Percentiles rank a stretch among this genome's conserved stretches.
Evolutionary conservation across 1,140 invertebrate genomes (phyloP).

Genomic region (Acromyrmex echinatior): DNA sequence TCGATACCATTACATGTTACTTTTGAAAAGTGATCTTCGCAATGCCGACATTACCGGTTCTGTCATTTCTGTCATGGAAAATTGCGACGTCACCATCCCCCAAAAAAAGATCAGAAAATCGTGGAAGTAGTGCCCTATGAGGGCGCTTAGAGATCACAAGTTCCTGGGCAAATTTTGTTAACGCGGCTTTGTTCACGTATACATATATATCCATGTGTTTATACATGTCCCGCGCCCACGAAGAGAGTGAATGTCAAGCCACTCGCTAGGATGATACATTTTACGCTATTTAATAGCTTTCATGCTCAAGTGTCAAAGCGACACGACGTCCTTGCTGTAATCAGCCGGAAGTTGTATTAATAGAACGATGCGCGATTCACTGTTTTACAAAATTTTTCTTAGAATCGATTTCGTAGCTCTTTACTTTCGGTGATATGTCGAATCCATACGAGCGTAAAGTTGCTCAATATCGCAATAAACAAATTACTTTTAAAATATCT

Average conservation of each 20-base stretch:
- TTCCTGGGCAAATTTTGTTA: too few relatives aligned
- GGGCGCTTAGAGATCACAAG: too few relatives aligned
- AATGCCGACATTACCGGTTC: too few relatives aligned
- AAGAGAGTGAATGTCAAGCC: conserved; percentile 48
- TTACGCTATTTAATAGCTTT: conserved; percentile 83
- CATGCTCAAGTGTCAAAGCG: conserved; percentile 81
- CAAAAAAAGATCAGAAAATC: too few relatives aligned
- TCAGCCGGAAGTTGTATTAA: conserved; percentile 78
- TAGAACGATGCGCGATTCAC: conserved; percentile 68
- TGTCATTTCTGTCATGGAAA: too few relatives aligned
- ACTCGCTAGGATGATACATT: conserved; percentile 79
- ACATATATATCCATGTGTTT: neutral
- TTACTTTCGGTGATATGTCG: neutral
- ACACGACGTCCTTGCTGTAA: conserved; percentile 80
- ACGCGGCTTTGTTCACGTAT: neutral
- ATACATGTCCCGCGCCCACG: conserved; percentile 8
- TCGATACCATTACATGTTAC: too few relatives aligned
- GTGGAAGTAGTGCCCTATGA: too few relatives aligned
- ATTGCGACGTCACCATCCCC: too few relatives aligned
- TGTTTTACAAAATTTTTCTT: conserved; percentile 66
- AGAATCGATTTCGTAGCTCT: conserved; percentile 44
- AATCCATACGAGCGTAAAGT: neutral
- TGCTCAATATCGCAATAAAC: neutral
- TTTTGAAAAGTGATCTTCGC: too few relatives aligned
- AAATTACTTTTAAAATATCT: neutral